Evolutionary conservation across 2,113 vertebrate genomes (phyloP).

Genomic region (Columba livia): DNA sequence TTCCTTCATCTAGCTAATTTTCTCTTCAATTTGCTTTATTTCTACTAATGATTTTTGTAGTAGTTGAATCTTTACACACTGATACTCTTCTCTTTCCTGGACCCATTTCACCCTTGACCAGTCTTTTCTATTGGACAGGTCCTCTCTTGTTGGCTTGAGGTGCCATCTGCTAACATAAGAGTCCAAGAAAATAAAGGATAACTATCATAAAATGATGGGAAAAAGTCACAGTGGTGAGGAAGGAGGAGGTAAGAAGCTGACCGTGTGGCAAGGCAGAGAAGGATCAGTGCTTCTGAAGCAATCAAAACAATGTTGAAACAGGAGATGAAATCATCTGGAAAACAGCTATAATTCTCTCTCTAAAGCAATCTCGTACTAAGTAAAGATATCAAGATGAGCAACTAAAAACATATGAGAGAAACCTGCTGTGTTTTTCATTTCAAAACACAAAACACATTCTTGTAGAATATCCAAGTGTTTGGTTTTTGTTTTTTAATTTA

Average conservation of each 20-base stretch:
- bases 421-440: conserved; percentile 8
- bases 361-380: background rate
- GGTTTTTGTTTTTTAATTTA: background rate
- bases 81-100: background rate
- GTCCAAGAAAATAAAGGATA: background rate
- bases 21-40: background rate
- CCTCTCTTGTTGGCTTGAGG: background rate
- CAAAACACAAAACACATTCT: background rate
- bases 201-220: background rate
- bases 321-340: conserved; percentile 53
- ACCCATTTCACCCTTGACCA: background rate
- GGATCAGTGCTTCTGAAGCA: conserved; percentile 19
- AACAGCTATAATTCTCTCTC: conserved; percentile 17
- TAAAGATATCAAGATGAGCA: conserved; percentile 23
- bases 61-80: background rate
- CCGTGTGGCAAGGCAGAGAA: background rate
- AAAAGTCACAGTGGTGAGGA: background rate
- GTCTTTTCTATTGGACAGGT: background rate
- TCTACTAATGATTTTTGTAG: background rate
- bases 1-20: background rate
- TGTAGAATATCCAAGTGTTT: conserved; percentile 10
- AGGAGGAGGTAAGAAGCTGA: conserved; percentile 13
- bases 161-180: background rate
- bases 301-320: background rate
- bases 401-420: background rate